These are phyloP conservation scores for Oryzias curvinotus DNA, from an alignment of 2,113 vertebrate genomes.

Conservation along the genomic window DNA sequence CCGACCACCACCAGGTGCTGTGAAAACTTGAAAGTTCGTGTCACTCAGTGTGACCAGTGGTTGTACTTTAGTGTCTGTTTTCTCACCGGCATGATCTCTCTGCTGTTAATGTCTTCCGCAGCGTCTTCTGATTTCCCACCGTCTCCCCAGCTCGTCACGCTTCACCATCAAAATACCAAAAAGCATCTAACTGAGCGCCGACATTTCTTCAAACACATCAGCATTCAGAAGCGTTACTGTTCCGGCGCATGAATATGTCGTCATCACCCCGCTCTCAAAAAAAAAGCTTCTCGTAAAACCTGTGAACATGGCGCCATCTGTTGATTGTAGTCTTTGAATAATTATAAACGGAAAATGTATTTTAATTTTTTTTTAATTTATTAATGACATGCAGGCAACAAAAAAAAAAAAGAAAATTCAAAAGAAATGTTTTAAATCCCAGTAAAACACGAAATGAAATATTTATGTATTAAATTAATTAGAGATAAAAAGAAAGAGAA, in stretches of 20 bases:
- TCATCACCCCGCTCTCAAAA: constrained; percentile 11
- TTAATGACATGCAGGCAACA: background rate
- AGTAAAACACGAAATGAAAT: too few relatives aligned
- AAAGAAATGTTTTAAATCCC: too few relatives aligned
- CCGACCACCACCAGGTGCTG: too few relatives aligned
- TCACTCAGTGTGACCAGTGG: too few relatives aligned
- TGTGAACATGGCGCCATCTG: background rate
- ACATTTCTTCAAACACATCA: constrained; percentile 66
- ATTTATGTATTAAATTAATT: too few relatives aligned
- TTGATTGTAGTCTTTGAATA: background rate
- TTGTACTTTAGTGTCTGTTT: background rate
- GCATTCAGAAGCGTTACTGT: constrained; percentile 22
- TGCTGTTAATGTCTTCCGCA: constrained; percentile 19
- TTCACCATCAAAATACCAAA: constrained; percentile 1
- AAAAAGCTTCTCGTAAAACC: accelerated
- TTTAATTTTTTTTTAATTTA: background rate
- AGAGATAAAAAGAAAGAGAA: too few relatives aligned
- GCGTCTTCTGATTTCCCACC: constrained; percentile 8
- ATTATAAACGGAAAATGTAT: too few relatives aligned
- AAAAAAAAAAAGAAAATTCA: background rate
- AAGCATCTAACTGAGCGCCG: background rate
- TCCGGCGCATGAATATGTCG: constrained; percentile 60
- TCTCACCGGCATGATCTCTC: constrained; percentile 69
- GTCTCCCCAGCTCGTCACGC: background rate
- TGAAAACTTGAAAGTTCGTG: too few relatives aligned